Conservation (phyloP, 2,797 vertebrate species). For the Notolepis coatsorum region DNA sequence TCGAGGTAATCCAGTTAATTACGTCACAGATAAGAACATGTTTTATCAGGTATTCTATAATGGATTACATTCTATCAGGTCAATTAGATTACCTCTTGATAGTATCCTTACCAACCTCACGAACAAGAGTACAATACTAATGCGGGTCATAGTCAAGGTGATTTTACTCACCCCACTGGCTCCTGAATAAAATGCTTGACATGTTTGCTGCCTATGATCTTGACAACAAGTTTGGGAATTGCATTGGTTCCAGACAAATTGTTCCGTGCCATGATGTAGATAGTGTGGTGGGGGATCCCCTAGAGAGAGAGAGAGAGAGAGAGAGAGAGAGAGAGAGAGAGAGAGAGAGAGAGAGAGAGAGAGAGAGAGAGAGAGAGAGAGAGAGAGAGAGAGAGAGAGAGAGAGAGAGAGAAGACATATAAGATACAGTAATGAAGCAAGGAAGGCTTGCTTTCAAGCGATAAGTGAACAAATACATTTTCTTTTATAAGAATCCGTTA, state of each 20-base stretch:
- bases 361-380: too few relatives aligned
- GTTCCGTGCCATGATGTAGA: slow-evolving; percentile 34
- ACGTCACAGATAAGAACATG: too few relatives aligned
- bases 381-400: too few relatives aligned
- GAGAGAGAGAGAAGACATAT: background rate
- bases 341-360: background rate
- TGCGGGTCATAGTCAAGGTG: background rate
- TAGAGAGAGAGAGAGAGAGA: slow-evolving; percentile 11
- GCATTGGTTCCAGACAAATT: slow-evolving; percentile 32
- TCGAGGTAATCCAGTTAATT: too few relatives aligned
- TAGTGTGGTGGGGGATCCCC: slow-evolving; percentile 14
- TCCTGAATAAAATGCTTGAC: slow-evolving; percentile 67
- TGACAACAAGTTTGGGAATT: slow-evolving; percentile 69
- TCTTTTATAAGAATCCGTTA: background rate
- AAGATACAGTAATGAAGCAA: slow-evolving; percentile 3
- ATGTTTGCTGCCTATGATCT: slow-evolving; percentile 77
- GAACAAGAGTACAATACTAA: background rate
- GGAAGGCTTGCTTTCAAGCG: background rate
- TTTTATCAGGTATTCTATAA: too few relatives aligned
- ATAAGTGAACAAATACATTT: background rate
- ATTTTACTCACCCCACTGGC: slow-evolving; percentile 57
- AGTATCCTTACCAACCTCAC: background rate
- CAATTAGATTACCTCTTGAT: background rate
- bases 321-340: background rate
- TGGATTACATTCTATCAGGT: too few relatives aligned